A percentile compares a stretch with the other conserved stretches of the same genome.
phyloP scores from a whole-genome alignment of 2,113 vertebrate species.

The Lucifuga dentata region DNA sequence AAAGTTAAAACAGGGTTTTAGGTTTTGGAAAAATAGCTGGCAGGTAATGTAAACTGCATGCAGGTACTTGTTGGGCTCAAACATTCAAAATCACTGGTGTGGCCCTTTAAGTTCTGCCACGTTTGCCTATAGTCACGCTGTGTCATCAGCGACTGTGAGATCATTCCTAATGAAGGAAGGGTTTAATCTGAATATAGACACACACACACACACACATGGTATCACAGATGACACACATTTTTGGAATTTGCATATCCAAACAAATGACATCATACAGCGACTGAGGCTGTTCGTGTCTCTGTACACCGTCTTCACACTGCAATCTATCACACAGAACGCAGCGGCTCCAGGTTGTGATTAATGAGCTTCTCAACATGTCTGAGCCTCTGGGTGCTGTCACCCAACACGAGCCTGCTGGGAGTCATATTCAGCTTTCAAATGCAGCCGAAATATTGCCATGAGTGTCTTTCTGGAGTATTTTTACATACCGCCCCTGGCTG shows the following conservation, averaged over 20 bases:
- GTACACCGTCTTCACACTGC: slow-evolving; percentile 8
- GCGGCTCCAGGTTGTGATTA: slow-evolving; percentile 68
- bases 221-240: background rate
- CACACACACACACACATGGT: background rate
- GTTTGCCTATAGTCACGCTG: slow-evolving; percentile 49
- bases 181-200: slow-evolving; percentile 23
- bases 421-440: slow-evolving; percentile 62
- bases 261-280: background rate
- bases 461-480: slow-evolving; percentile 49
- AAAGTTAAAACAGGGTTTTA: too few relatives aligned
- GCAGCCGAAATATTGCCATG: slow-evolving; percentile 44
- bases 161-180: slow-evolving; percentile 27
- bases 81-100: too few relatives aligned
- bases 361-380: slow-evolving; percentile 59
- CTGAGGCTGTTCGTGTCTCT: slow-evolving; percentile 15
- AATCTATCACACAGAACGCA: slow-evolving; percentile 50
- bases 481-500: slow-evolving; percentile 52
- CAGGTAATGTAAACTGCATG: too few relatives aligned
- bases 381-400: slow-evolving; percentile 45
- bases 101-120: slow-evolving; percentile 12
- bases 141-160: slow-evolving; percentile 31
- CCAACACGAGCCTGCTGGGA: slow-evolving; percentile 8
- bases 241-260: background rate
- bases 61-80: too few relatives aligned
- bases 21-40: too few relatives aligned